Evolutionary conservation across 2,797 vertebrate species (phyloP).

Genomic region (Schizothorax lantsangensis): DNA sequence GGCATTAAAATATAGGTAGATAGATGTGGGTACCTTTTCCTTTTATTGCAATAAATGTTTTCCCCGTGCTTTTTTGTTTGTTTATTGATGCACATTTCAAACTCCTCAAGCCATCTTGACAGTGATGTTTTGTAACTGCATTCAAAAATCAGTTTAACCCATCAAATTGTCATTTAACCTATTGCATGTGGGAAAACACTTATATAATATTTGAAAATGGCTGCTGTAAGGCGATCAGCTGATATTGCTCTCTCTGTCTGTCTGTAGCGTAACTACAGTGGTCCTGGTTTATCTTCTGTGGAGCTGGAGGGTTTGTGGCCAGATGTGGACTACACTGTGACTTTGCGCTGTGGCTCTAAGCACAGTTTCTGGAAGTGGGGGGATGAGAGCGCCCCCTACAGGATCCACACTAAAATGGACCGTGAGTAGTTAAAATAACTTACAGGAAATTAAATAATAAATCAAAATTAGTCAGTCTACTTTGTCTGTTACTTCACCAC

Average conservation of each 20-base stretch:
- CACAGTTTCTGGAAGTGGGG: conserved; percentile 81
- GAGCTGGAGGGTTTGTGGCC: conserved; percentile 69
- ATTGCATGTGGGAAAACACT: not conserved
- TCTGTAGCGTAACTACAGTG: conserved; percentile 69
- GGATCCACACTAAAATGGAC: conserved; percentile 70
- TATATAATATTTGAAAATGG: not conserved
- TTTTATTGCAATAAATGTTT: not conserved
- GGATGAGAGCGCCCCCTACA: conserved; percentile 68
- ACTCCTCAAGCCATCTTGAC: not conserved
- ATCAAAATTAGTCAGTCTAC: not conserved
- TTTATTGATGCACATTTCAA: not conserved
- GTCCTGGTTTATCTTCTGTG: conserved; percentile 67
- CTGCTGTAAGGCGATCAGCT: not conserved
- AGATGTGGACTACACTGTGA: conserved; percentile 66
- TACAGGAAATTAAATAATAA: not conserved
- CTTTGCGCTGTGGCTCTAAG: conserved; percentile 73
- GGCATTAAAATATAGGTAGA: no score
- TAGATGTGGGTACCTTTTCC: not conserved
- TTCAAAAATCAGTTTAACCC: not conserved
- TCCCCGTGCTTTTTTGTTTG: not conserved
- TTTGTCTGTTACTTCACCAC: not conserved
- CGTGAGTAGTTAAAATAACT: conserved; percentile 65
- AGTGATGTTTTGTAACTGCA: not conserved
- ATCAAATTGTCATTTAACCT: not conserved
- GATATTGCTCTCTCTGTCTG: conserved; percentile 19